Percentiles rank a stretch among this genome's conserved stretches.
Evolutionary conservation across 2,797 vertebrate species (phyloP).

Genomic region (Anguilla pacifica): DNA sequence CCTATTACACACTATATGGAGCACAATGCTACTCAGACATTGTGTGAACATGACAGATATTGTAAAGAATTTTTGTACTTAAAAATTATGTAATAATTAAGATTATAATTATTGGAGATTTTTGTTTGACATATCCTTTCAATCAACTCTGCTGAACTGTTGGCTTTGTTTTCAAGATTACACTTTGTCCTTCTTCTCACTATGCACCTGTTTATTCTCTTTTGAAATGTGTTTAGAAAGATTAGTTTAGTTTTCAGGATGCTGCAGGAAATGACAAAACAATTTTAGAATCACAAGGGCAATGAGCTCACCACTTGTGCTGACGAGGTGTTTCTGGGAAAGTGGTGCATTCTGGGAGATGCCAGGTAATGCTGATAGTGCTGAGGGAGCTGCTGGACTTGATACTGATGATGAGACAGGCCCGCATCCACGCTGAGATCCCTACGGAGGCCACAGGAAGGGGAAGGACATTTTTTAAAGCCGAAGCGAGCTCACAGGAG

Average conservation of each 20-base stretch:
- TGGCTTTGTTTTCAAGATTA: neutral
- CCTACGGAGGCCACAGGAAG: constrained; percentile 65
- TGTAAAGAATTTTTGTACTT: neutral
- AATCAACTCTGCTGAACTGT: neutral
- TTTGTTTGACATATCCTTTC: neutral
- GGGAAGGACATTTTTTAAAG: constrained; percentile 1
- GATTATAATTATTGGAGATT: neutral
- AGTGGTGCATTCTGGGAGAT: constrained; percentile 92
- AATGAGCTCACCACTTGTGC: constrained; percentile 90
- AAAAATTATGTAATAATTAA: neutral
- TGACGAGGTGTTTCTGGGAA: constrained; percentile 91
- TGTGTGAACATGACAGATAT: neutral
- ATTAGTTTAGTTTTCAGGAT: neutral
- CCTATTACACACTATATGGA: neutral
- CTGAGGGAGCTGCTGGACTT: constrained; percentile 93
- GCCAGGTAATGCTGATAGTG: constrained; percentile 98
- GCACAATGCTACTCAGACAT: neutral
- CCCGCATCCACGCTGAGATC: constrained; percentile 94
- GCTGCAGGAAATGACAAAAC: neutral
- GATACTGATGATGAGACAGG: constrained; percentile 90
- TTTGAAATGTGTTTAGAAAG: neutral
- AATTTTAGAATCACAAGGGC: neutral
- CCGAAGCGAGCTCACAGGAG: neutral
- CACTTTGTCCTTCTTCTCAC: neutral
- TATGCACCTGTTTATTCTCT: neutral